Base-by-base conservation (phyloP, 1,140 invertebrate species). In the Danaus melanippus region DNA sequence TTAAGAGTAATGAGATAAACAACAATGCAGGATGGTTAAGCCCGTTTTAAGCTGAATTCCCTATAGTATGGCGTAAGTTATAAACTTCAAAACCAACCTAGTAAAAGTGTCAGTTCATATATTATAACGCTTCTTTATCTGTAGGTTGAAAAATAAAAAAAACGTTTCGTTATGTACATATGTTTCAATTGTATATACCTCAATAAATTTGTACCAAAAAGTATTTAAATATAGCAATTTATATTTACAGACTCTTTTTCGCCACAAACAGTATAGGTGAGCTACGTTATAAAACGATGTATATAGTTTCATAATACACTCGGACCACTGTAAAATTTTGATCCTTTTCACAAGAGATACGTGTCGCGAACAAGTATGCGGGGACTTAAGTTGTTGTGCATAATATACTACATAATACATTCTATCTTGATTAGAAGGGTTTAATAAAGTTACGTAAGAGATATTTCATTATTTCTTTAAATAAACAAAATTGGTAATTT, bases 341-440 rank as follows among this genome's bases (percentile, higher is more conserved):
- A 64, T 64, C 62, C 71, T 71, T 63, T 64, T 67, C 66, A 64
- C 64, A 70, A 72, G 72, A 75, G 69, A 74, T 70, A 72, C 66
- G 62, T 70, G 72, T 69, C 65, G 60, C 58, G 59, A 64, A 69
- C 68, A 75, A 72, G 67, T 66, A 64, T 64, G 64, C 63, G 46
- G 51, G 49, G 67, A 67, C 67, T 76, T 74, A 76, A 68, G 69
- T 63, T 68, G 66, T 69, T 67, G 58, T 58, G 64, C 64, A 73
- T 71, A 75, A 74, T 71, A 58, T 63, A 63, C 67, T 65, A 56
- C 62, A 66, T 62, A 48, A 59, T 64, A 68, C 53, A 66, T 64
- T 56, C 58, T 64, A 67, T 73, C 69, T 69, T 76, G 73, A 76
- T 76, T 74, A 71, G 56, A 64, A 57, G 59, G 58, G 51, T 65